Evolutionary conservation across 2,113 vertebrate genomes (phyloP).

Genomic region (Platysternon megacephalum): DNA sequence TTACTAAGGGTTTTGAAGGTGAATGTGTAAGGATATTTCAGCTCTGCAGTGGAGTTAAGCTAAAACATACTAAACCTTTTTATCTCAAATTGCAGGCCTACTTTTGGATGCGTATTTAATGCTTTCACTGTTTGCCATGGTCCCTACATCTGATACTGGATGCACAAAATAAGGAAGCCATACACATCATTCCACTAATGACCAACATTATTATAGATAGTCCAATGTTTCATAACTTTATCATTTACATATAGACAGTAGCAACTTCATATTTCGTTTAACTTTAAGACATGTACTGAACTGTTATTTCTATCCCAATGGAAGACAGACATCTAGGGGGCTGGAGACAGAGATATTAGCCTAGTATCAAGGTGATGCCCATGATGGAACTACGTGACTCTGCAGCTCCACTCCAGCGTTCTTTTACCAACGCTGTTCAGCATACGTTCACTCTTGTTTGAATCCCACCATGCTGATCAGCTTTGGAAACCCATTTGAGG

Average conservation of each 20-base stretch:
- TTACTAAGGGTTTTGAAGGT: not conserved
- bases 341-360: not conserved
- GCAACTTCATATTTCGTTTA: not conserved
- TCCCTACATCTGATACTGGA: not conserved
- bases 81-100: not conserved
- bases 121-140: not conserved
- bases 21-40: not conserved
- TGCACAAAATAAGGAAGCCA: not conserved
- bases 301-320: not conserved
- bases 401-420: not conserved
- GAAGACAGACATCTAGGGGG: not conserved
- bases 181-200: not conserved
- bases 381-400: not conserved
- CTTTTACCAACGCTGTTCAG: not conserved
- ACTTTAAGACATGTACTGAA: not conserved
- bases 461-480: not conserved
- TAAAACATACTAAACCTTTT: not conserved
- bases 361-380: not conserved
- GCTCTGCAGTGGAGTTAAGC: not conserved
- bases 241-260: not conserved
- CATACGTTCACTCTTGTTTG: fast-evolving
- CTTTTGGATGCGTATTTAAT: not conserved
- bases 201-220: not conserved
- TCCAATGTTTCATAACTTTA: not conserved
- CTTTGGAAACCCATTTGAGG: not conserved